Evolutionary conservation across 2,113 vertebrate genomes (phyloP).

Genomic region (Acrocephalus kingi): DNA sequence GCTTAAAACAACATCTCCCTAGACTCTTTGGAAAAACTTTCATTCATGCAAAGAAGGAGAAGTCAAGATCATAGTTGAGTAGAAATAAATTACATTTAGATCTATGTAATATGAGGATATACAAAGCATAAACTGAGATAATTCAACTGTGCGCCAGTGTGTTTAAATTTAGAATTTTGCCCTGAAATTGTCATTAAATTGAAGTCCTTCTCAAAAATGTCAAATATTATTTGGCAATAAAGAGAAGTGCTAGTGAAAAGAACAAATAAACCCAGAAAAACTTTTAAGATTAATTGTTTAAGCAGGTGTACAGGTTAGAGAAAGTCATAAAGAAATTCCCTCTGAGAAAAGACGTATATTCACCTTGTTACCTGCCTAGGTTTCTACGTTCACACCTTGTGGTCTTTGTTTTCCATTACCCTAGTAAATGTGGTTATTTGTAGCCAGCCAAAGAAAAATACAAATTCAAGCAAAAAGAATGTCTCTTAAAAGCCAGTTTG

Average conservation of each 20-base stretch:
- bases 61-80: background rate
- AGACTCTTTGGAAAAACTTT: background rate
- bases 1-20: background rate
- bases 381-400: background rate
- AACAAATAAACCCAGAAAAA: conserved; percentile 10
- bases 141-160: background rate
- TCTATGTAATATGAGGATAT: background rate
- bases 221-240: background rate
- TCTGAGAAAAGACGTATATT: background rate
- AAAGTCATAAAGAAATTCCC: background rate
- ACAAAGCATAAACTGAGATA: background rate
- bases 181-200: background rate
- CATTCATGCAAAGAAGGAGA: background rate
- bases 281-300: background rate
- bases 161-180: background rate
- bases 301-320: background rate
- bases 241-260: background rate
- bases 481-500: background rate
- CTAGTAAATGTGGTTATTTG: background rate
- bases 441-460: background rate
- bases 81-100: background rate
- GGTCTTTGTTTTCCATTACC: background rate
- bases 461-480: background rate
- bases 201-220: background rate
- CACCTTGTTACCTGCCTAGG: background rate